Evolutionary conservation across 2,888 invertebrate species (phyloP).

Genomic region (Dicroscelio sp.): DNA sequence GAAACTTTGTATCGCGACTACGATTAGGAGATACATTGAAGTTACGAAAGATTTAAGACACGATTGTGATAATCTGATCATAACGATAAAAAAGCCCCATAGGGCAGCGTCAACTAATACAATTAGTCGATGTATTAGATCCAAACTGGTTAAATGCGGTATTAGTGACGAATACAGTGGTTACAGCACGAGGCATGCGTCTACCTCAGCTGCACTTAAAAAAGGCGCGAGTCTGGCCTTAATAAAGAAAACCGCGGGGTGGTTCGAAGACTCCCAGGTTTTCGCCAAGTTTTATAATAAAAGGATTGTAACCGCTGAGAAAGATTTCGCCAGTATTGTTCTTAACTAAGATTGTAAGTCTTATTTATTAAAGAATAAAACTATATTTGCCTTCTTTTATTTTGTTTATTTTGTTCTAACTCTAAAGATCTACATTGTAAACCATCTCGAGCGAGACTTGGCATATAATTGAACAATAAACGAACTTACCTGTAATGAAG

Average conservation of each 20-base stretch:
- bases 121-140: constrained; percentile 5
- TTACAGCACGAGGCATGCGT: constrained; percentile 7
- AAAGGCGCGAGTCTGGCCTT: not conserved
- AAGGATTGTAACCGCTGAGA: not conserved
- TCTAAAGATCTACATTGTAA: constrained; percentile 45
- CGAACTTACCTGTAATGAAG: constrained; percentile 46
- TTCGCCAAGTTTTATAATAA: not conserved
- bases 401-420: too few relatives aligned
- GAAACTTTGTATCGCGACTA: constrained; percentile 10
- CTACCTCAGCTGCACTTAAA: not conserved
- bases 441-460: constrained; percentile 32
- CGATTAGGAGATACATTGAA: not conserved
- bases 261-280: not conserved
- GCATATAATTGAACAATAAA: constrained; percentile 48
- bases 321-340: not conserved
- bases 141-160: not conserved
- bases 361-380: not conserved
- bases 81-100: constrained; percentile 4
- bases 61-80: not conserved
- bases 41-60: constrained; percentile 8
- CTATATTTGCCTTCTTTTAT: constrained; percentile 22
- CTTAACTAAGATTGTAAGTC: not conserved
- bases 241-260: not conserved
- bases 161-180: not conserved
- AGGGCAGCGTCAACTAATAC: not conserved